These are phyloP conservation scores for Trichomycterus rosablanca DNA, from an alignment of 2,113 vertebrate genomes.

Conservation along the genomic window DNA sequence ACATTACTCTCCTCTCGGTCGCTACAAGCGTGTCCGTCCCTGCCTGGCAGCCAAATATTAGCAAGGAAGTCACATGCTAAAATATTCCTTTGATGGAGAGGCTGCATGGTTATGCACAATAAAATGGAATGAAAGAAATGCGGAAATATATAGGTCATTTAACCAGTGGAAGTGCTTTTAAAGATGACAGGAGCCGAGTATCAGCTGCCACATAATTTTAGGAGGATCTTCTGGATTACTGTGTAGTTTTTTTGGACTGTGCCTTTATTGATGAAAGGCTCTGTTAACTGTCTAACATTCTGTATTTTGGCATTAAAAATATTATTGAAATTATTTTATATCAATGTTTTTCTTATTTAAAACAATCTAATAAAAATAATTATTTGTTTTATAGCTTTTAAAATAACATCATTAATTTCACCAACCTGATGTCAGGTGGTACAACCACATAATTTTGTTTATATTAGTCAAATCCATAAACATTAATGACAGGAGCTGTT, in stretches of 20 bases:
- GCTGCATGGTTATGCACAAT: slow-evolving; percentile 64
- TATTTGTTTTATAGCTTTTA: no score
- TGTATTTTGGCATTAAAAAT: no score
- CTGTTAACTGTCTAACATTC: no score
- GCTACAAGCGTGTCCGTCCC: slow-evolving; percentile 71
- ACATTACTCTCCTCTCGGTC: slow-evolving; percentile 70
- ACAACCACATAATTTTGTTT: no score
- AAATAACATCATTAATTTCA: no score
- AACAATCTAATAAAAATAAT: no score
- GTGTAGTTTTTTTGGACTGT: slow-evolving; percentile 13
- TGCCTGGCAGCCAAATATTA: slow-evolving; percentile 71
- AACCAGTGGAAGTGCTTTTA: slow-evolving; percentile 32
- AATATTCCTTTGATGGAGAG: slow-evolving; percentile 76
- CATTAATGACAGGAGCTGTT: no score
- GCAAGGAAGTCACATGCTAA: slow-evolving; percentile 58
- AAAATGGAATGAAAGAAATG: slow-evolving; percentile 46
- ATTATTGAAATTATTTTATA: no score
- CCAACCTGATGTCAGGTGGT: no score
- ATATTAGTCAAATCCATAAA: no score
- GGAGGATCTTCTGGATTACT: slow-evolving; percentile 37
- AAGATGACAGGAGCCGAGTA: slow-evolving; percentile 55
- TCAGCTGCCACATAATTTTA: slow-evolving; percentile 56
- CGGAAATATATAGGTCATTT: slow-evolving; percentile 55
- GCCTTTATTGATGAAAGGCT: no score
- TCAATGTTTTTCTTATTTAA: no score